phyloP scores from a whole-genome alignment of 2,888 invertebrate genomes.

The Ichneumoninae sp. region DNA sequence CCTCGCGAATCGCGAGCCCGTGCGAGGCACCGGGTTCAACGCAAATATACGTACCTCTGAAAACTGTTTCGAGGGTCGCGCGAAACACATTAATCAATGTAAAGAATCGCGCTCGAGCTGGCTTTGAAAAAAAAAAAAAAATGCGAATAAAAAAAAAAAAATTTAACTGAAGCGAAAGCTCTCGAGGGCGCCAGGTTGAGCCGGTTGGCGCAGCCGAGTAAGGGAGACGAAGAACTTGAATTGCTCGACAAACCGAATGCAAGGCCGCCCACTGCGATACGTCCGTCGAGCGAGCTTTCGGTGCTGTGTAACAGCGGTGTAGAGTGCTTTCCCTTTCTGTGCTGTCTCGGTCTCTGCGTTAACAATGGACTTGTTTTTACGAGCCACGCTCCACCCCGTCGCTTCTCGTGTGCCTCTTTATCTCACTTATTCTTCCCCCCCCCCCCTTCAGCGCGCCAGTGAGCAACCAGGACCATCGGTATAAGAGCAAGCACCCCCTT shows the following conservation, averaged over 20 bases:
- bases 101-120: conserved; percentile 68
- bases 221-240: conserved; percentile 35
- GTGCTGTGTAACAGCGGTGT: conserved; percentile 22
- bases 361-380: conserved; percentile 83
- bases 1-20: conserved; percentile 25
- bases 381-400: conserved; percentile 71
- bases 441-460: conserved; percentile 2
- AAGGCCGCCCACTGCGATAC: conserved; percentile 78
- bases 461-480: conserved; percentile 19
- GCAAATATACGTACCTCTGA: conserved; percentile 29
- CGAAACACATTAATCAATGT: conserved; percentile 73
- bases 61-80: conserved; percentile 33
- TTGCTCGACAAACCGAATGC: conserved; percentile 50
- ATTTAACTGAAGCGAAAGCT: conserved; percentile 23
- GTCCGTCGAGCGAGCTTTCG: conserved; percentile 68
- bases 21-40: conserved; percentile 29
- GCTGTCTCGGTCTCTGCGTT: conserved; percentile 71
- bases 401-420: conserved; percentile 67
- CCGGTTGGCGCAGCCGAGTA: conserved; percentile 2
- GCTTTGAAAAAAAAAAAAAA: conserved; percentile 15
- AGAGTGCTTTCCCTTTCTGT: conserved; percentile 59
- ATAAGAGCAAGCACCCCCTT: conserved; percentile 54
- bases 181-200: not conserved
- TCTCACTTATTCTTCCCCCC: conserved; percentile 47
- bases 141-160: not conserved